A percentile compares a stretch with the other conserved stretches of the same genome.
Conservation (phyloP, 2,113 vertebrate genomes). For the Dolichotis patagonum region DNA sequence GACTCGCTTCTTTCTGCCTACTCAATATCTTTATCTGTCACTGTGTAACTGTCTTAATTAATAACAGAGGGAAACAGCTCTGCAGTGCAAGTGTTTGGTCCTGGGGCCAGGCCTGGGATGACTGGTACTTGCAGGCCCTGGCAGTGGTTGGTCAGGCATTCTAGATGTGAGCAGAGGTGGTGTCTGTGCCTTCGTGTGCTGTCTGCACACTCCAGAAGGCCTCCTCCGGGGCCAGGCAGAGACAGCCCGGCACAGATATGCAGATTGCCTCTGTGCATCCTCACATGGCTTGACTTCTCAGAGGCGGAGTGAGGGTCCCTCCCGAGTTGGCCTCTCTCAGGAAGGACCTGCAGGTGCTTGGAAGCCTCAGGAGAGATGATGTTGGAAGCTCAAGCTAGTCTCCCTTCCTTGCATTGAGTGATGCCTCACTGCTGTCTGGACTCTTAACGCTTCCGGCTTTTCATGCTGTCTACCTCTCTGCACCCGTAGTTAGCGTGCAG, state of each 20-base stretch:
- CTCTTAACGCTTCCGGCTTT: neutral
- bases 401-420: neutral
- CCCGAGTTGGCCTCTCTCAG: neutral
- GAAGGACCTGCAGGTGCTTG: neutral
- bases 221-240: neutral
- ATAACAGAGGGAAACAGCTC: constrained; percentile 77
- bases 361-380: neutral
- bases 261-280: neutral
- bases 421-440: neutral
- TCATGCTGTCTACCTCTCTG: neutral
- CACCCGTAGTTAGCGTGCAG: neutral
- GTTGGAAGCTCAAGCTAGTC: neutral
- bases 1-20: constrained; percentile 72
- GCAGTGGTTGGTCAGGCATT: neutral
- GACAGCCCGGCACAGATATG: neutral
- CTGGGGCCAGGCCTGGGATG: neutral
- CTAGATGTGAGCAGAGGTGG: neutral
- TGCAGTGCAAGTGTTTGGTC: constrained; percentile 70
- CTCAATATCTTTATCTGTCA: constrained; percentile 72
- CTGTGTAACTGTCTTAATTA: constrained; percentile 79
- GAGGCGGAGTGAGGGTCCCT: neutral
- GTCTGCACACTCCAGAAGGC: neutral
- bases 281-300: neutral
- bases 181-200: neutral
- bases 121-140: neutral